A percentile compares a stretch with the other conserved stretches of the same genome.
Conservation (phyloP, 2,113 vertebrate species). For the Chlamydotis undulata region DNA sequence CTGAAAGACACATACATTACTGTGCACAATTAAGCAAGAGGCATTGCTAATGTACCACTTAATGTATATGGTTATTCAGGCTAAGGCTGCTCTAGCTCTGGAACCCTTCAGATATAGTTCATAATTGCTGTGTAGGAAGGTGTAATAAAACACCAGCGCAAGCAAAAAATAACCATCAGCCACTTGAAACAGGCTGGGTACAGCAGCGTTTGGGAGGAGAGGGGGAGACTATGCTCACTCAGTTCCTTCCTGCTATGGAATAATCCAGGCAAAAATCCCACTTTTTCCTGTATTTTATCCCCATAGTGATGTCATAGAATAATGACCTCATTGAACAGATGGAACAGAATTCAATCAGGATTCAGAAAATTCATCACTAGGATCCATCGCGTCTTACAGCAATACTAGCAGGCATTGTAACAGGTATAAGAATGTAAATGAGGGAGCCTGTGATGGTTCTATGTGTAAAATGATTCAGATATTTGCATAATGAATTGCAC, state of each 20-base stretch:
- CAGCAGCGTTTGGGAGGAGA: background rate
- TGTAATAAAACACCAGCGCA: background rate
- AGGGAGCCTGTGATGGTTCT: slow-evolving; percentile 2
- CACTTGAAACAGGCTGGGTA: background rate
- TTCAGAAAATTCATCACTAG: slow-evolving; percentile 54
- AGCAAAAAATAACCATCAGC: background rate
- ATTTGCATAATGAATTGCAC: slow-evolving; percentile 65
- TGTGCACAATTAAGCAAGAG: background rate
- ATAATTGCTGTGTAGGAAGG: background rate
- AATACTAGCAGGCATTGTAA: slow-evolving; percentile 56
- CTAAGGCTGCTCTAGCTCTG: background rate
- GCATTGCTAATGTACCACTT: background rate
- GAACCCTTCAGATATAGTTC: background rate
- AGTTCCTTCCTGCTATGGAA: background rate
- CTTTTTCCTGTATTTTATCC: background rate
- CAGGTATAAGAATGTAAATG: slow-evolving; percentile 68
- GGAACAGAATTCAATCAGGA: slow-evolving; percentile 56
- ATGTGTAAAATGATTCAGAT: slow-evolving; percentile 44
- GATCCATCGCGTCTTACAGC: slow-evolving; percentile 41
- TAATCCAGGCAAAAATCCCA: background rate
- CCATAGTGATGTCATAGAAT: slow-evolving; percentile 54
- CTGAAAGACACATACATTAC: slow-evolving; percentile 73
- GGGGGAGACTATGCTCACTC: background rate
- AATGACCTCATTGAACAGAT: slow-evolving; percentile 66
- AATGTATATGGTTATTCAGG: background rate